Percentiles rank a stretch among this genome's conserved stretches.
Evolutionary conservation across 2,113 vertebrate genomes (phyloP).

Genomic region (Halcyon malimbica): DNA sequence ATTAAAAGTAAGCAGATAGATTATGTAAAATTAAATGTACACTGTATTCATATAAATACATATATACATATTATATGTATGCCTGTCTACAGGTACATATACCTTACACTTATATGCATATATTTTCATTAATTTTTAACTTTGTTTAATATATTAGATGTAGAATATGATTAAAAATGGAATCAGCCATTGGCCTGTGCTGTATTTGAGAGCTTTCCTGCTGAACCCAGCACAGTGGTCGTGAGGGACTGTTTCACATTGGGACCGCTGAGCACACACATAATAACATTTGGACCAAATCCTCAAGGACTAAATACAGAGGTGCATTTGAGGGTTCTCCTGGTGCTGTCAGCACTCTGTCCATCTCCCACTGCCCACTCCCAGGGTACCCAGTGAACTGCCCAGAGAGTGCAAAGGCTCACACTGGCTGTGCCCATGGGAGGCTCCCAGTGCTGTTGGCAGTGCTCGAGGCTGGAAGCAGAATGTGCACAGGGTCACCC

Average conservation of each 20-base stretch:
- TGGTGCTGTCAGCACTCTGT: background rate
- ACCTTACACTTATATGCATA: background rate
- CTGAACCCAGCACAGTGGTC: background rate
- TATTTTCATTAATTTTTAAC: background rate
- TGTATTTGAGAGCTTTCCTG: background rate
- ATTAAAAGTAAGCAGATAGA: background rate
- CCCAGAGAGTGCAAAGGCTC: accelerated
- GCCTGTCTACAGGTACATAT: background rate
- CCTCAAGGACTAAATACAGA: background rate
- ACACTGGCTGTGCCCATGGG: accelerated
- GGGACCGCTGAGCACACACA: background rate
- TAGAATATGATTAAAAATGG: background rate
- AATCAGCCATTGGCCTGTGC: background rate
- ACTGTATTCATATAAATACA: background rate
- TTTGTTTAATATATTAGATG: background rate
- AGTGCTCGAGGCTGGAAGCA: background rate
- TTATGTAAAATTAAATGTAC: too few species aligned
- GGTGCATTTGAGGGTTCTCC: background rate
- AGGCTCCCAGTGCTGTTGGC: background rate
- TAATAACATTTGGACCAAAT: background rate
- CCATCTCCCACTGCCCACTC: background rate
- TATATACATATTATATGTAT: too few species aligned
- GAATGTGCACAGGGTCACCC: accelerated
- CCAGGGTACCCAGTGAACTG: background rate
- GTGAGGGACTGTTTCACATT: background rate